Conservation (phyloP, 2,888 invertebrate genomes). For the Eupithecia centaureata region DNA sequence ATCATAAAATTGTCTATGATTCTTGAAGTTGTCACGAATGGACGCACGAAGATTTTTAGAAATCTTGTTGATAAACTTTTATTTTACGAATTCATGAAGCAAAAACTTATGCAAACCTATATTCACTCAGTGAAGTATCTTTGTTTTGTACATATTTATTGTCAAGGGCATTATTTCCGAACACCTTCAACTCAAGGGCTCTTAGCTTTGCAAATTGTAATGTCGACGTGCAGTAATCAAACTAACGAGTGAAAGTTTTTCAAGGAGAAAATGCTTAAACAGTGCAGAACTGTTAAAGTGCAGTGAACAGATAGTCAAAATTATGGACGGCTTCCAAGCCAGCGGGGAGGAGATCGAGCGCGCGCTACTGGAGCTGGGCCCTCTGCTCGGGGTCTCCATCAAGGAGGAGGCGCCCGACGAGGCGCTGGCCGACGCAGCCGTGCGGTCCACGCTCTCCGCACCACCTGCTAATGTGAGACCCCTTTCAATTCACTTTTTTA, state of each 20-base stretch:
- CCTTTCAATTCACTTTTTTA: neutral
- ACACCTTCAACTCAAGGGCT: slow-evolving; percentile 53
- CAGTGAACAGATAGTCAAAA: slow-evolving; percentile 42
- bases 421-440: slow-evolving; percentile 52
- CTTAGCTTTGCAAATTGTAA: slow-evolving; percentile 64
- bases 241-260: slow-evolving; percentile 72
- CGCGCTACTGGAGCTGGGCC: slow-evolving; percentile 78
- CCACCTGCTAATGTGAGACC: slow-evolving; percentile 59
- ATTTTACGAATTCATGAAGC: slow-evolving; percentile 27
- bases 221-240: slow-evolving; percentile 73
- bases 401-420: slow-evolving; percentile 78
- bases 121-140: slow-evolving; percentile 10
- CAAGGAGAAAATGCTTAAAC: slow-evolving; percentile 59
- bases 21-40: slow-evolving; percentile 40
- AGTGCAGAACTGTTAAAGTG: slow-evolving; percentile 53
- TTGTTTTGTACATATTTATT: neutral
- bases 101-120: slow-evolving; percentile 8
- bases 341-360: slow-evolving; percentile 78
- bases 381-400: slow-evolving; percentile 77
- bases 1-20: slow-evolving; percentile 59
- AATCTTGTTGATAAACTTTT: slow-evolving; percentile 53
- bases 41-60: slow-evolving; percentile 64
- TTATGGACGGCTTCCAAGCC: slow-evolving; percentile 74
- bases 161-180: slow-evolving; percentile 5
- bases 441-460: slow-evolving; percentile 46